These are phyloP conservation scores for Stichodactyla helianthus DNA, from an alignment of 64 coral and sea anemone genomes.

Conservation along the genomic window DNA sequence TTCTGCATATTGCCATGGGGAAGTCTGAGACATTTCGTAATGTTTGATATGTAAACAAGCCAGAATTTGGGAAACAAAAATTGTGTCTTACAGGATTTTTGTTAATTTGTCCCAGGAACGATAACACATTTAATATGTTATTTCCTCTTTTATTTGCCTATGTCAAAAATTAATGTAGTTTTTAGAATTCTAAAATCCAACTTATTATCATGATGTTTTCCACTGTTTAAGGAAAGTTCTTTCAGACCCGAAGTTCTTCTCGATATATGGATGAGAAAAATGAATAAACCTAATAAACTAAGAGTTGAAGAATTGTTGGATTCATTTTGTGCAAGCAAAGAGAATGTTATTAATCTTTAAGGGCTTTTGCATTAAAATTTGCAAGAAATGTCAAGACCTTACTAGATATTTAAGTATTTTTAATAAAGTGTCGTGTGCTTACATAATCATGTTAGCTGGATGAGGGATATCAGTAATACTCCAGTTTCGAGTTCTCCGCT, in stretches of 20 bases:
- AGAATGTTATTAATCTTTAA: not conserved
- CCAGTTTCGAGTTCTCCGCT: too few relatives aligned
- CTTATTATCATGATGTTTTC: not conserved
- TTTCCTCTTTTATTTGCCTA: not conserved
- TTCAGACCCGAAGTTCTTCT: not conserved
- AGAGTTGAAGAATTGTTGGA: not conserved
- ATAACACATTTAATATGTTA: not conserved
- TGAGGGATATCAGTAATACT: too few relatives aligned
- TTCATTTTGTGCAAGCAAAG: not conserved
- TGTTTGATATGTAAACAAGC: not conserved
- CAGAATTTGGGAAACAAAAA: not conserved
- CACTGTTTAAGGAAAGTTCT: not conserved
- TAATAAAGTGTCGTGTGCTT: not conserved
- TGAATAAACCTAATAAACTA: not conserved
- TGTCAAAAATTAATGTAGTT: not conserved
- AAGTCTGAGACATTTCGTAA: not conserved
- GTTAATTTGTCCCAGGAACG: not conserved
- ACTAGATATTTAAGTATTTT: not conserved
- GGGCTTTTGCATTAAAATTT: not conserved
- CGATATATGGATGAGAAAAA: not conserved
- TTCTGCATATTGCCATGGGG: not conserved
- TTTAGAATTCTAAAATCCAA: not conserved
- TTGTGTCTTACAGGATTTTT: not conserved
- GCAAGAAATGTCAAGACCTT: not conserved
- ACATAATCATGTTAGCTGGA: too few relatives aligned